Base-by-base conservation (phyloP, 2,888 invertebrate species). In the Machimus rusticus region DNA sequence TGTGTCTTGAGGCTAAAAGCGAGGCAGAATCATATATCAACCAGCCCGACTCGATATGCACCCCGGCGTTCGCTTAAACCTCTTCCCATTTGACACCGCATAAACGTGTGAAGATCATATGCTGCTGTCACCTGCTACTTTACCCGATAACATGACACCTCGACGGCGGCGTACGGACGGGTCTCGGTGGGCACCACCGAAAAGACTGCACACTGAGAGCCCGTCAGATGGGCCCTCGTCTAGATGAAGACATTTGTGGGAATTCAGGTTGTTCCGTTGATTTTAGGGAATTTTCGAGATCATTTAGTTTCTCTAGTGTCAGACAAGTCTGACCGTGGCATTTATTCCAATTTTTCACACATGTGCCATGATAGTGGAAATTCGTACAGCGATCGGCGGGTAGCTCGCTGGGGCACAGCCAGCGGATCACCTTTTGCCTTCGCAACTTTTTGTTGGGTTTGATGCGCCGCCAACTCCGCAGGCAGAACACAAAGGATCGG, bases 71-170 rank as follows among this genome's bases (percentile, higher is more conserved):
- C 86, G 37, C 43, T 76, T 86, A 51, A 37, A 55, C 51, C 46
- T 86, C 23, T 55, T 46, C 74, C 39, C 57, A 85, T 84, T 86
- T 88, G 88, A 87, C 86, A 88, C 87, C 79, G 34, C 46, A 86
- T 82, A 87, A 88, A 89, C 87, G 88, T 88, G 89, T 89, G 88
- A 89, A 89, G 88, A 89, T 89, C 89, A 88, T 85, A 88, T 88
- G 89, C 77, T 88, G 87, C 88, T 89, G 89, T 89, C 89, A 89
- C 89, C 89, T 89, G 89, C 89, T 89, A 89, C 89, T 89, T 89
- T 88, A 86, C 84, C 79, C 86, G 88, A 88, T 88, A 89, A 89
- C 88, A 89, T 89, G 89, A 89, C 89, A 89, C 88, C 86, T 88
- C 87, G 23, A 28, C 66, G 66, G 23, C 66, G 28, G 66, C 66